Percentiles rank a stretch among this genome's conserved stretches.
phyloP scores from a whole-genome alignment of 2,888 invertebrate species.

The Andrena hattorfiana region DNA sequence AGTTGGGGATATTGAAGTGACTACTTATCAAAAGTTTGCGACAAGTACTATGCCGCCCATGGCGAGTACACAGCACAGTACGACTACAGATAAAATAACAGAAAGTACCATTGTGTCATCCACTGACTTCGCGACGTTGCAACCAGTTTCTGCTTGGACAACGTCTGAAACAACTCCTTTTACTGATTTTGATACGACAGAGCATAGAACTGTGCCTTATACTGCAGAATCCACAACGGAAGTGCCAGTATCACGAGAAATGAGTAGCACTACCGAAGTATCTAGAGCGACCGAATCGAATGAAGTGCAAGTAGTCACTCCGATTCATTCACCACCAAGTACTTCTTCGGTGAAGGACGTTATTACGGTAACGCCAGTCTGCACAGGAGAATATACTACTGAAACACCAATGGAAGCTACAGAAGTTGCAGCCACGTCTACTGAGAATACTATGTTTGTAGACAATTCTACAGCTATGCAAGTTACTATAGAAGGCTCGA shows the following conservation, averaged over 20 bases:
- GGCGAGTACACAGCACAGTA: not conserved
- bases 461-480: not conserved
- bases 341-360: conserved; percentile 7
- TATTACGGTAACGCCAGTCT: conserved; percentile 38
- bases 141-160: not conserved
- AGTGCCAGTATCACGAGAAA: not conserved
- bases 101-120: not conserved
- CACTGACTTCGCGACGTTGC: not conserved
- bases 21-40: conserved; percentile 1
- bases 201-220: not conserved
- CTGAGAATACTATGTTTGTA: not conserved
- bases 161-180: not conserved
- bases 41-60: not conserved
- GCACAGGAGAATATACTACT: conserved; percentile 14
- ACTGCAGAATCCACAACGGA: not conserved
- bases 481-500: not conserved
- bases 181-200: not conserved
- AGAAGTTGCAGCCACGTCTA: not conserved
- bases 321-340: conserved; percentile 20
- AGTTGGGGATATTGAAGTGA: conserved; percentile 19
- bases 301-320: conserved; percentile 48
- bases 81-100: not conserved
- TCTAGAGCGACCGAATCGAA: not conserved
- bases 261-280: not conserved
- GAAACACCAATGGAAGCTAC: not conserved